Evolutionary conservation across 2,797 vertebrate species (phyloP), one percentile per base, ranked within the genome.

Genomic region (Petrocephalus sullivani): DNA sequence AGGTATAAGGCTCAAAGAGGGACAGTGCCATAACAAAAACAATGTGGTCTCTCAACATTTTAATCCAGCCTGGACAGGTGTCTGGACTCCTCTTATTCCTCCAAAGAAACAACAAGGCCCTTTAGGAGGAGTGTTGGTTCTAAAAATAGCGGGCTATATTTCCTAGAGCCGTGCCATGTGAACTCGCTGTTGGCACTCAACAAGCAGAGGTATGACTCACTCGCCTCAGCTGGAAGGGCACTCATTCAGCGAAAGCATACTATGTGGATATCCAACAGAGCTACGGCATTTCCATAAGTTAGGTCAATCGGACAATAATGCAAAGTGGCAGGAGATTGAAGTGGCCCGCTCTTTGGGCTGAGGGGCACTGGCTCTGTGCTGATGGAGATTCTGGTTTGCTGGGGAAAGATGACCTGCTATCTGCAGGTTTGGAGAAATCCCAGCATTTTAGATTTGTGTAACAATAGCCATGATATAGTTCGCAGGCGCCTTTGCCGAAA

Each of bases 231-330:
- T 5, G 98, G 98, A 91, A 99, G 99, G 92, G 97, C 97, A 84
- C 97, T 98, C 98, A 99, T 99, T 4, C 99, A 94, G n/a, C 98
- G 96, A 0, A 98, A 99, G 0, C 98, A 96, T 37, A 99, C 94
- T 8, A 97, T 96, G 91, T 99, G 98, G 9, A 99, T 98, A 0
- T 97, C 98, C 12, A 98, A 95, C 67, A 99, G 90, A 16, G 99
- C 98, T 91, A 99, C 99, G 92, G 98, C 99, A 93, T 99, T 99
- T 0, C 96, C 96, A 0, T 58, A 57, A 86, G 16, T 86, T 98
- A 99, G 0, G 97, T 98, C 98, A 99, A 99, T 54, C 98, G 99
- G 9, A 98, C 97, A 0, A 98, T 98, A 0, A 99, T 97, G 0
- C 98, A 98, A 0, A 98, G 94, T 87, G 99, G 98, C 33, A 99